Percentiles rank a stretch among this genome's conserved stretches.
These are phyloP conservation scores for Luffia ferchaultella DNA, from an alignment of 2,888 invertebrate genomes.

Conservation along the genomic window DNA sequence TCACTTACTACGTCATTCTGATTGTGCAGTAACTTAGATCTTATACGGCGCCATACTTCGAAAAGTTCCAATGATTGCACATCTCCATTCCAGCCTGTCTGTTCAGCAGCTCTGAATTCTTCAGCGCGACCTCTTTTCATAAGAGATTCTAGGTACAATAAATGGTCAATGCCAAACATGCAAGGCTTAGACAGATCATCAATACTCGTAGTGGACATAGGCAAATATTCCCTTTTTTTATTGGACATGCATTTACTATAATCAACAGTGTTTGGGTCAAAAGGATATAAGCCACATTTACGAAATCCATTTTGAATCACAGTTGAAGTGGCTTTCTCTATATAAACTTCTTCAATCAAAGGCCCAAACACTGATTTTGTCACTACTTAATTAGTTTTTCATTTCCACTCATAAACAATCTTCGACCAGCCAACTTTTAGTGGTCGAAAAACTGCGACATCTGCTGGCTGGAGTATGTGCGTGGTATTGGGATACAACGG, in stretches of 20 bases:
- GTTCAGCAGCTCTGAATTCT: slow-evolving; percentile 4
- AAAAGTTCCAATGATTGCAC: slow-evolving; percentile 1
- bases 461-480: slow-evolving; percentile 14
- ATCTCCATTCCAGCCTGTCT: slow-evolving; percentile 5
- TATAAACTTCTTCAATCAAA: slow-evolving; percentile 8
- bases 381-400: slow-evolving; percentile 2
- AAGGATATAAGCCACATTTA: slow-evolving; percentile 6
- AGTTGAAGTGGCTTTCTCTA: slow-evolving; percentile 5
- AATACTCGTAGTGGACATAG: too few relatives aligned
- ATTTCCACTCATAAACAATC: slow-evolving; percentile 9
- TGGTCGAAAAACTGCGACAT: slow-evolving; percentile 14
- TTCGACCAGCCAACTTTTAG: slow-evolving; percentile 12
- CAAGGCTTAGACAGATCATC: neutral
- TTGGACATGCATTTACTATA: neutral
- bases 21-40: neutral
- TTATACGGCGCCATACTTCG: slow-evolving; percentile 4
- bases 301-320: slow-evolving; percentile 11
- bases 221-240: neutral
- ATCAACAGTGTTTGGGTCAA: neutral
- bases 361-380: slow-evolving; percentile 9
- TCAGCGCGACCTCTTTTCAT: slow-evolving; percentile 4
- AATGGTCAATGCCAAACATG: slow-evolving; percentile 1
- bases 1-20: neutral
- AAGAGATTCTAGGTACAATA: slow-evolving; percentile 6
- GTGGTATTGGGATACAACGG: slow-evolving; percentile 14